Evolutionary conservation across 1,140 invertebrate genomes (phyloP).

Genomic region (Asobara japonica): DNA sequence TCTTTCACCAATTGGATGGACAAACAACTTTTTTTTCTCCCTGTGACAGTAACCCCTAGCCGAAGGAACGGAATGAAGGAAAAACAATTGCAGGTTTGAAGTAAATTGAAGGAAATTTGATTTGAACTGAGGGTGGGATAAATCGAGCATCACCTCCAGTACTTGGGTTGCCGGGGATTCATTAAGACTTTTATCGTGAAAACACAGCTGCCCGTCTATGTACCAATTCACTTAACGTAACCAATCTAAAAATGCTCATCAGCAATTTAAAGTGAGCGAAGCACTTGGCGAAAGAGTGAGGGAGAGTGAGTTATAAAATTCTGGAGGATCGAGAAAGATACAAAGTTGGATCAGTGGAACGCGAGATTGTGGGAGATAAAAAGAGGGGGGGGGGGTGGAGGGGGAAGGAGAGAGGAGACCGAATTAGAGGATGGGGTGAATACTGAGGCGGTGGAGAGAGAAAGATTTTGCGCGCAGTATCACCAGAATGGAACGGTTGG

Average conservation of each 20-base stretch:
- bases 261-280: constrained; percentile 64
- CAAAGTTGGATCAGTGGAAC: background rate
- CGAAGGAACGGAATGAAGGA: background rate
- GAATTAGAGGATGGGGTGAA: background rate
- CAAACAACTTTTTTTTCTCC: background rate
- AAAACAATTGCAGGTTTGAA: constrained; percentile 1
- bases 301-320: constrained; percentile 21
- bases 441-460: background rate
- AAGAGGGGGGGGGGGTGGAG: too few relatives aligned
- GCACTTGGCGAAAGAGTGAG: constrained; percentile 39
- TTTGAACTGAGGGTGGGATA: background rate
- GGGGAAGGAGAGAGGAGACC: background rate
- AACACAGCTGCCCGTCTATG: constrained; percentile 60
- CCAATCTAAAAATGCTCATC: constrained; percentile 67
- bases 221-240: constrained; percentile 67
- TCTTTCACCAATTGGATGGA: background rate
- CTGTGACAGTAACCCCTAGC: background rate
- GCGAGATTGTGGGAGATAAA: constrained; percentile 4
- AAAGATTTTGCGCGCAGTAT: constrained; percentile 19
- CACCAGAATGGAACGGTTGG: constrained; percentile 16
- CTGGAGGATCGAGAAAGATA: constrained; percentile 11
- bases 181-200: constrained; percentile 65
- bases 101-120: constrained; percentile 12
- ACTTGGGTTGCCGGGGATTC: constrained; percentile 47
- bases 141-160: constrained; percentile 16